phyloP scores from a whole-genome alignment of 2,113 vertebrate genomes.

The Cyphomyrus plagiostoma region DNA sequence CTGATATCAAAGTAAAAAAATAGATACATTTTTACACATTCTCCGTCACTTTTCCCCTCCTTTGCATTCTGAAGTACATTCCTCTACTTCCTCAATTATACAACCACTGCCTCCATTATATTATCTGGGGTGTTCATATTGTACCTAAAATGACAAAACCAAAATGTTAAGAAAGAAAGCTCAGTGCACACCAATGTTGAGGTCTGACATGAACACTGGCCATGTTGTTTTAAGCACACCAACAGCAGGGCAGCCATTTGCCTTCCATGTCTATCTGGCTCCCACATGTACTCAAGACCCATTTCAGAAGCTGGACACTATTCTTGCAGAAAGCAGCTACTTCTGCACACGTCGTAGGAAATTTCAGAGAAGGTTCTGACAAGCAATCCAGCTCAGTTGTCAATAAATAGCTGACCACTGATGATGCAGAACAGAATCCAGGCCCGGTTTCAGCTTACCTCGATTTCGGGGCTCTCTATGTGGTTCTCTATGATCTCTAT shows the following conservation, averaged over 20 bases:
- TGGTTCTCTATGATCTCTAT: constrained; percentile 78
- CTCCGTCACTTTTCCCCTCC: constrained; percentile 20
- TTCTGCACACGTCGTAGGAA: neutral
- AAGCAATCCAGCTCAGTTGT: neutral
- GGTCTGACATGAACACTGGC: neutral
- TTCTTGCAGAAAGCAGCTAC: neutral
- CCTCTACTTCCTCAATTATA: constrained; percentile 28
- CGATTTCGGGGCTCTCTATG: constrained; percentile 71
- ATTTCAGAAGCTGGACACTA: neutral
- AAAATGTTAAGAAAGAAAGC: constrained; percentile 11
- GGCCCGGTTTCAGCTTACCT: constrained; percentile 57
- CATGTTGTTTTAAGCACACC: neutral
- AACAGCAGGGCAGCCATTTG: neutral
- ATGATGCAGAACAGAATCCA: neutral
- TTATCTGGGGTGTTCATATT: constrained; percentile 30
- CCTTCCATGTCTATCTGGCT: neutral
- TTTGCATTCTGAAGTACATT: constrained; percentile 22
- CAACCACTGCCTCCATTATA: constrained; percentile 31
- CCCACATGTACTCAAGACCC: neutral
- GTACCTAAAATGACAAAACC: constrained; percentile 36
- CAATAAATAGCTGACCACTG: neutral
- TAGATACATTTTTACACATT: constrained; percentile 12
- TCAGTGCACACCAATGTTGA: neutral
- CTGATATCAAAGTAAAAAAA: constrained; percentile 17
- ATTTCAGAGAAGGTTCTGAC: neutral